These are phyloP conservation scores for Heteropelma amictum DNA, from an alignment of 2,888 invertebrate species.

Conservation along the genomic window DNA sequence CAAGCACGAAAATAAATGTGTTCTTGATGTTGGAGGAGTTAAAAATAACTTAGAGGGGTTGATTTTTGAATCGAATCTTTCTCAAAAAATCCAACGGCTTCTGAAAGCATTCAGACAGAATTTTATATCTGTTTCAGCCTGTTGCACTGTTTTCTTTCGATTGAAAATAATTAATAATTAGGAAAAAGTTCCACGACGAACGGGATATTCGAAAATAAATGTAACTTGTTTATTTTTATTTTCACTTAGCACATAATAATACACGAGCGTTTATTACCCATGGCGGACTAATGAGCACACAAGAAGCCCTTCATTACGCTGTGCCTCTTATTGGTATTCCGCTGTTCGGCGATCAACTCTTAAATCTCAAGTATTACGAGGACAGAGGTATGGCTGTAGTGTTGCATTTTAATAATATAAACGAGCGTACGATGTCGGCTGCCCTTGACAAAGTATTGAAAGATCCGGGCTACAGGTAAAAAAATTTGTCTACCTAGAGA, in stretches of 20 bases:
- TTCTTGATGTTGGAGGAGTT: too few species aligned
- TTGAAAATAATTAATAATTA: background rate
- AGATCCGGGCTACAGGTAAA: slow-evolving; percentile 73
- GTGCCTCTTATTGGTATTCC: slow-evolving; percentile 69
- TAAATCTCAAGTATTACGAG: slow-evolving; percentile 63
- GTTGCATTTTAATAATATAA: slow-evolving; percentile 63
- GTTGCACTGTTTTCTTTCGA: too few species aligned
- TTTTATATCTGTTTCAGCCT: too few species aligned
- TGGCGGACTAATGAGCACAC: slow-evolving; percentile 66
- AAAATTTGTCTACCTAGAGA: too few species aligned
- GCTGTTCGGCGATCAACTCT: slow-evolving; percentile 67
- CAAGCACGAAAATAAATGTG: too few species aligned
- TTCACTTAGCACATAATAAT: slow-evolving; percentile 63
- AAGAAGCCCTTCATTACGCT: slow-evolving; percentile 64
- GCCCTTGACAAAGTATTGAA: slow-evolving; percentile 74
- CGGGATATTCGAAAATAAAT: background rate
- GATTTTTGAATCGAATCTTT: too few species aligned
- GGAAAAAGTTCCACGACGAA: background rate
- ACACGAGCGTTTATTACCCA: slow-evolving; percentile 67
- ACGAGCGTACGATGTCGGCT: slow-evolving; percentile 70
- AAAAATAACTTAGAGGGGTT: too few species aligned
- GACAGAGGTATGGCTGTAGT: slow-evolving; percentile 61
- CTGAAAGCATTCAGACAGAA: too few species aligned
- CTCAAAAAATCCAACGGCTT: too few species aligned
- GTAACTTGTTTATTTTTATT: background rate